Evolutionary conservation across 2,888 invertebrate species (phyloP), one percentile per base, ranked within the genome.

Genomic region (Odontomyia ornata): DNA sequence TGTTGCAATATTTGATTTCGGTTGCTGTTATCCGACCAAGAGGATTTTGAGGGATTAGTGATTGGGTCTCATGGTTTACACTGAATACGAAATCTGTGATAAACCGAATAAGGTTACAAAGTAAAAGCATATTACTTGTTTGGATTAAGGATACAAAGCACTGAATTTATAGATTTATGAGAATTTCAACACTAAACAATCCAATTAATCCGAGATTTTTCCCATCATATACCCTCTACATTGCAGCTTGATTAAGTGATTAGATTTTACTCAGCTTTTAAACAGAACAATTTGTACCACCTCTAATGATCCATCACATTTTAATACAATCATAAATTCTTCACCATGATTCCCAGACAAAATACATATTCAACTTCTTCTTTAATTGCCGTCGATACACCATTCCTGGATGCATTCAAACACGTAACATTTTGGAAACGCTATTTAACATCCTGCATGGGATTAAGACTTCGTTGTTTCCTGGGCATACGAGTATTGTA

Each of bases 1-100:
- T 11, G 25, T 46, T 36, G 43, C 67, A 67, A 21, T 43, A 67
- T 67, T 67, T 43, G 7, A 28, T 25, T 28, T 64, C 28, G 28
- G 64, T 11, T 64, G 7, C 28, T 11, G 25, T 28, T 64, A 64
- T 64, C 28, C 27, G 18, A 13, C 13, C 52, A 52, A 52, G 52
- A 52, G 52, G 15, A 52, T 52, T 52, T 18, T 43, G n/a, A 11
- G 21, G 25, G 23, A 60, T 60, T 60, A 23, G 23, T 11, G 60
- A 60, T 18, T 60, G 2, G n/a, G 21, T 52, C 5, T 21, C 13
- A 23, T 11, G 5, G 25, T 13, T 60, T 60, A 60, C 11, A 13
- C 13, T 52, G 3, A 25, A 60, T 5, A 4, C 1, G 60, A 60
- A 60, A 60, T 60, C 36, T 5, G 9, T 36, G 9, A 36, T n/a